A percentile compares a stretch with the other conserved stretches of the same genome.
These are phyloP conservation scores for Drosophila eohydei DNA, from an alignment of 2,888 invertebrate genomes.

Conservation along the genomic window DNA sequence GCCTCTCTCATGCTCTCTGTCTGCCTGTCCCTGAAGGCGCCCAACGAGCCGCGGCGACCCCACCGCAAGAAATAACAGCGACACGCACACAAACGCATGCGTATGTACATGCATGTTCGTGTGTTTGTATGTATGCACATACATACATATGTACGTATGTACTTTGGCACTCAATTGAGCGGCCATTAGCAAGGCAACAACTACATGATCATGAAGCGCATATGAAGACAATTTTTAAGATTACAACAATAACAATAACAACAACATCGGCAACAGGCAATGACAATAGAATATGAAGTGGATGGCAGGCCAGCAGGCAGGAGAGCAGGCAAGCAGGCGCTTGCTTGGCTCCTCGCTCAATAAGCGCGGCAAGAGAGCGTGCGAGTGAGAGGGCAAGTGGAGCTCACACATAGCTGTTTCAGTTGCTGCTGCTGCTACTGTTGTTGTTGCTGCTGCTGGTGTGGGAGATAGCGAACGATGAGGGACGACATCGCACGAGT, in stretches of 20 bases:
- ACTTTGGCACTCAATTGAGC: conserved; percentile 79
- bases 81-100: conserved; percentile 19
- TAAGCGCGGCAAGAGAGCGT: conserved; percentile 36
- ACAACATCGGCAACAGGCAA: conserved; percentile 42
- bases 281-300: conserved; percentile 80
- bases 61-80: conserved; percentile 51
- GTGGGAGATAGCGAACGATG: conserved; percentile 60
- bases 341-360: conserved; percentile 48
- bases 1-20: conserved; percentile 3
- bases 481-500: conserved; percentile 62
- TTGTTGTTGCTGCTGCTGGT: conserved; percentile 41
- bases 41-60: conserved; percentile 54
- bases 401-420: conserved; percentile 43
- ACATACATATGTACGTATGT: conserved; percentile 39
- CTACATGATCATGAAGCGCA: conserved; percentile 48
- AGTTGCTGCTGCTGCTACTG: conserved; percentile 34
- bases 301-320: conserved; percentile 15
- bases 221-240: conserved; percentile 78
- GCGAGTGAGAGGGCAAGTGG: conserved; percentile 41
- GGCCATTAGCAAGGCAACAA: conserved; percentile 75
- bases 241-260: conserved; percentile 67
- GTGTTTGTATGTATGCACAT: not conserved
- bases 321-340: conserved; percentile 22
- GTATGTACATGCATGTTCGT: not conserved
- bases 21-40: conserved; percentile 36